Percentiles rank a stretch among this genome's conserved stretches.
Conservation (phyloP, 2,888 invertebrate species). For the Halictus quadricinctus region DNA sequence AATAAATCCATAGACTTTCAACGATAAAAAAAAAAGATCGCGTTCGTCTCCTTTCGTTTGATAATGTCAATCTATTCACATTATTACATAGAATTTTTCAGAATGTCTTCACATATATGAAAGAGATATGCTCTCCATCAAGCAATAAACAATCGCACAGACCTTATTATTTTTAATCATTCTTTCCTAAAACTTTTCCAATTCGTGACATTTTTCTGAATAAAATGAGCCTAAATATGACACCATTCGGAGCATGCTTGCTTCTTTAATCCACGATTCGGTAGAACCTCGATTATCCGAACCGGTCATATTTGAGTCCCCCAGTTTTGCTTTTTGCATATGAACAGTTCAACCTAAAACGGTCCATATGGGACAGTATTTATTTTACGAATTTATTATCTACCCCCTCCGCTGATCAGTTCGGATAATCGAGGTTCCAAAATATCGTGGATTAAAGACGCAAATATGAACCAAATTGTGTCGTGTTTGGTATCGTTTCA, state of each 20-base stretch:
- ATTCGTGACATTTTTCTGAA: neutral
- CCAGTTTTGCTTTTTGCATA: neutral
- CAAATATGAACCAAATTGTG: neutral
- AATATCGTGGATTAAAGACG: too few species aligned
- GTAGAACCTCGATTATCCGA: neutral
- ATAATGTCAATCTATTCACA: neutral
- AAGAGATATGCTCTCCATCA: too few species aligned
- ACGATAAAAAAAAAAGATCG: neutral
- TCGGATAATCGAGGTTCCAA: too few species aligned
- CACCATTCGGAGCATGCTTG: neutral
- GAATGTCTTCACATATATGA: too few species aligned
- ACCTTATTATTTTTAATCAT: neutral
- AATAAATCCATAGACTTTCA: neutral
- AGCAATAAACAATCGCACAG: neutral
- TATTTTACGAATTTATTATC: too few species aligned
- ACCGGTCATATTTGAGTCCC: neutral
- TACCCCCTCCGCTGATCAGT: too few species aligned
- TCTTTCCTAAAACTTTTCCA: neutral
- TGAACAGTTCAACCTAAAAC: neutral
- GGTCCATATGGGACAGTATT: too few species aligned
- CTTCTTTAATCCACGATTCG: neutral
- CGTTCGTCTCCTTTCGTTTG: neutral
- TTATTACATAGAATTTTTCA: too few species aligned
- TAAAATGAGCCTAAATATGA: neutral
- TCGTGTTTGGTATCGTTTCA: neutral